Conservation (phyloP, 2,113 vertebrate genomes). For the Halcyon malimbica region DNA sequence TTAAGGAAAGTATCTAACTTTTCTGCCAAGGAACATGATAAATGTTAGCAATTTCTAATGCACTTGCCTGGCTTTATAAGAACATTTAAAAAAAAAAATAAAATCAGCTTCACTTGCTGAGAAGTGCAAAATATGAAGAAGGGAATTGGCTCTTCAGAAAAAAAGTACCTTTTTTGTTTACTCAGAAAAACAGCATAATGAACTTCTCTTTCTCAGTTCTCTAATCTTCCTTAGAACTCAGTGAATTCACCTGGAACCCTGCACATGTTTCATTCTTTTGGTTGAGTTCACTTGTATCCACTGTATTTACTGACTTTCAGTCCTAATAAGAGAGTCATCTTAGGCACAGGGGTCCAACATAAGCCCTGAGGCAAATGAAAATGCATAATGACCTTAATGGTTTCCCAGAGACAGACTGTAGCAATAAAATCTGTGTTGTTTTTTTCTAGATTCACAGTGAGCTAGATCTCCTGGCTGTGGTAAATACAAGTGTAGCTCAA, state of each 20-base stretch:
- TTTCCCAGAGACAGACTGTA: background rate
- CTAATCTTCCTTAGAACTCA: background rate
- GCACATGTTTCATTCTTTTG: background rate
- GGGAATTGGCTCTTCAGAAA: background rate
- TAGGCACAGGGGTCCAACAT: background rate
- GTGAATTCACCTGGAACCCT: background rate
- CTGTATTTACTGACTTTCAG: background rate
- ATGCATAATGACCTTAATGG: background rate
- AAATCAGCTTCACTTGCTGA: background rate
- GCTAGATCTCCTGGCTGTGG: background rate
- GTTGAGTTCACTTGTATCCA: background rate
- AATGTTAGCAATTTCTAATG: slow-evolving; percentile 20
- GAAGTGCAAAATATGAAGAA: background rate
- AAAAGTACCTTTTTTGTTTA: background rate
- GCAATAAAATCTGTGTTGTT: background rate
- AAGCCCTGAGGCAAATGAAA: background rate
- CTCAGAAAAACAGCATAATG: background rate
- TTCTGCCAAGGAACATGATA: background rate
- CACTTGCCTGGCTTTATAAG: background rate
- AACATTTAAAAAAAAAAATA: background rate
- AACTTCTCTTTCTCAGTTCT: background rate
- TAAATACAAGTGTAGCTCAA: background rate
- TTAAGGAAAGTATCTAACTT: background rate
- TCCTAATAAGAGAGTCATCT: background rate
- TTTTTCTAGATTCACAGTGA: background rate